A percentile compares a stretch with the other conserved stretches of the same genome.
phyloP scores from a whole-genome alignment of 2,113 vertebrate genomes.

The Lipophrys pholis region DNA sequence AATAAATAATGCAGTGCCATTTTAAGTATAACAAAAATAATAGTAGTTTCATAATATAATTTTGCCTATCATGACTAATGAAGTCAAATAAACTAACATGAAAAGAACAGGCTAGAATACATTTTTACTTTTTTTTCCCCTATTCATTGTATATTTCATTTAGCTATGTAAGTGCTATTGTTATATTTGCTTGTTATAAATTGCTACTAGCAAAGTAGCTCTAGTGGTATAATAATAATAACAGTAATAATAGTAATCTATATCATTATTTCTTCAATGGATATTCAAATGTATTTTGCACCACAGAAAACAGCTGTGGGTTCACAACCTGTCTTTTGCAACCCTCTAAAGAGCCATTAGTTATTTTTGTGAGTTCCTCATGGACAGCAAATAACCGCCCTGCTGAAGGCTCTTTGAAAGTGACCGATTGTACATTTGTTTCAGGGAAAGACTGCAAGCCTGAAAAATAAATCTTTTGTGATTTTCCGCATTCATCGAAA shows the following conservation, averaged over 20 bases:
- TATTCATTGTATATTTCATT: no score
- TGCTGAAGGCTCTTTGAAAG: slow-evolving; percentile 71
- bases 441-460: slow-evolving; percentile 41
- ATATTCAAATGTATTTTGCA: slow-evolving; percentile 38
- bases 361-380: slow-evolving; percentile 68
- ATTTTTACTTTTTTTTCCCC: no score
- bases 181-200: no score
- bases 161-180: no score
- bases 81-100: background rate
- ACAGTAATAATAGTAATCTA: no score
- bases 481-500: slow-evolving; percentile 69
- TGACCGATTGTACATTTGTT: slow-evolving; percentile 67
- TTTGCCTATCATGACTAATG: no score
- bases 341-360: slow-evolving; percentile 78
- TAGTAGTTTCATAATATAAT: no score
- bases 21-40: background rate
- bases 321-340: slow-evolving; percentile 58
- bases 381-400: slow-evolving; percentile 65
- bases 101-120: no score
- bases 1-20: background rate
- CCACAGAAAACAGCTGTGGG: slow-evolving; percentile 46
- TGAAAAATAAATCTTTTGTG: slow-evolving; percentile 70
- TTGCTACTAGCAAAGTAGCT: no score
- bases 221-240: no score
- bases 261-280: no score